Evolutionary conservation across 1,140 invertebrate species (phyloP), one percentile per base, ranked within the genome.

Genomic region (Brachionus asplanchnoidis): DNA sequence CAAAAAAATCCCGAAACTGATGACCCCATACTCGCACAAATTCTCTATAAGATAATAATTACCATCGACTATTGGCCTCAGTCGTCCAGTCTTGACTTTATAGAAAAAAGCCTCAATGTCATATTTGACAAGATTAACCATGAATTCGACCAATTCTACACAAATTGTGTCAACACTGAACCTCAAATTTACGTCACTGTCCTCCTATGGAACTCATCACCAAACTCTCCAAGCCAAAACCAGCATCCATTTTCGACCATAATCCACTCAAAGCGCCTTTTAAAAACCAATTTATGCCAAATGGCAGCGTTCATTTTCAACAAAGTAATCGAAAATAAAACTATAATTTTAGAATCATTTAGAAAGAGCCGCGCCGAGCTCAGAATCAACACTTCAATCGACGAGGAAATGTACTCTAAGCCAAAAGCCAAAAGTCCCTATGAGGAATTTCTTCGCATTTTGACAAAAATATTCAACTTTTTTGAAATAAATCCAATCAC

Each of bases 61-160:
- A 82, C 53, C 23, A 32, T 82, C 6, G 79, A 82, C 40, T 82
- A 82, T 82, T 82, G n/a, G 17, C 53, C 79, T 12, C 79, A 82
- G 42, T 44, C 53, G 4, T 44, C 53, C 12, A 65, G 79, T 65
- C 32, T 82, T 9, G 53, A 82, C 20, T 82, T 82, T 11, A 82
- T 82, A 14, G 23, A 82, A 68, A 82, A 40, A 20, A 36, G 53
- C 17, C 23, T 82, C 7, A 23, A 66, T 23, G 65, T 28, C n/a
- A 68, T 82, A 20, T 82, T 82, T 32, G 17, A 60, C 32, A 82
- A 82, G 12, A 40, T 82, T 20, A 68, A 28, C 20, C 2, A 23
- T 9, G 79, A 82, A 68, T 82, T 65, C 20, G 65, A 82, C 23
- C n/a, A 65, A 65, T 82, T 82, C 23, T 82, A 65, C 20, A 9